Base-by-base conservation (phyloP, 2,888 invertebrate species). In the Trachelus tabidus region DNA sequence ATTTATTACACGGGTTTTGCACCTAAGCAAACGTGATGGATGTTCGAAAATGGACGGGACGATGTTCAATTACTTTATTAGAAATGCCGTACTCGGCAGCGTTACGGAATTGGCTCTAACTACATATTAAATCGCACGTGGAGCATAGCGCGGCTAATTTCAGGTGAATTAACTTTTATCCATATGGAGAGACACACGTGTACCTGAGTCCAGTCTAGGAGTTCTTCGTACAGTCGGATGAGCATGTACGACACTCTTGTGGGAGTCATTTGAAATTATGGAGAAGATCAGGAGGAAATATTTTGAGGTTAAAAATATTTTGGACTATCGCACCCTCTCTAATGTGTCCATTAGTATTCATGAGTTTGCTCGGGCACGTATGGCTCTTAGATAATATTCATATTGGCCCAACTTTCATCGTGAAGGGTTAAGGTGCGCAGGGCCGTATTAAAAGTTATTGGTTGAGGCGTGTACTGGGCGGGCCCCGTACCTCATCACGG, bases 381-480 rank as follows among this genome's bases (percentile, higher is more conserved):
- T 76, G 35, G 35, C 3, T n/a, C 34, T 33, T 15, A 56, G 68
- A 68, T 56, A 73, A 77, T 77, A 77, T 77, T 68, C 75, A 75
- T 30, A 75, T 71, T 68, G 71, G 31, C 37, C 40, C 40, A 4
- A 33, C 31, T 15, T 37, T 37, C 68, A 4, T 34, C 11, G 34
- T 11, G 15, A 30, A 30, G 33, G 30, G 71, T 73, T 30, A 12
- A 34, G 69, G 74, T 68, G 71, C 11, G 76, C 73, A 68, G 56
- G 73, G 68, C 76, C 78, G 69, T 78, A 35, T 76, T 73, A 75
- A 81, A 83, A 86, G 85, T 85, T 86, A 84, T 87, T 81, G 87
- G 88, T 85, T 87, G 89, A 89, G 85, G 86, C 87, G 89, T 84
- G 85, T 81, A 81, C 85, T 85, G 84, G 89, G 89, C 89, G 89